Evolutionary conservation across 2,888 invertebrate genomes (phyloP).

Genomic region (Conistra vaccinii): DNA sequence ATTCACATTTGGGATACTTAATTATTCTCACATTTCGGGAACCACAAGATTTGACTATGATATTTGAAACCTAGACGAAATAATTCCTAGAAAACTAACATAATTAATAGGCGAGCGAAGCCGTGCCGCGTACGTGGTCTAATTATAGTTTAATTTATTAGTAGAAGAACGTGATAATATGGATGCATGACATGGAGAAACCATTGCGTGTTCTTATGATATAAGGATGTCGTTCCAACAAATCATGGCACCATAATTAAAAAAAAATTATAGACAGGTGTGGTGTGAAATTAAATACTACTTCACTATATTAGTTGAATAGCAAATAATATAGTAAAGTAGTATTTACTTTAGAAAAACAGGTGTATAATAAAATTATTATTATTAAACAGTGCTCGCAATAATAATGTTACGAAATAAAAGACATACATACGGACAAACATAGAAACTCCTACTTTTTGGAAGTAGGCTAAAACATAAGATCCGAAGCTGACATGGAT

Average conservation of each 20-base stretch:
- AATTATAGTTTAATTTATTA: neutral
- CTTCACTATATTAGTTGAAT: no score
- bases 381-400: neutral
- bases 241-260: neutral
- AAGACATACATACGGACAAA: no score
- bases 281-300: no score
- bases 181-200: neutral
- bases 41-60: neutral
- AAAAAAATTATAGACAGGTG: neutral
- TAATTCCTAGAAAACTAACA: neutral
- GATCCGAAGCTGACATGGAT: neutral
- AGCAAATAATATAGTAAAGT: no score
- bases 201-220: neutral
- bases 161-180: constrained; percentile 1
- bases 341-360: neutral
- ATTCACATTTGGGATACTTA: neutral
- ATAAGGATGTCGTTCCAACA: neutral
- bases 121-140: no score
- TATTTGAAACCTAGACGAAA: neutral
- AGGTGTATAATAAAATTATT: neutral
- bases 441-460: no score
- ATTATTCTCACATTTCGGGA: constrained; percentile 2
- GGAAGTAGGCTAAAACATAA: neutral
- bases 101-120: neutral
- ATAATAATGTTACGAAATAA: neutral